Evolutionary conservation across 2,888 invertebrate species (phyloP).

Genomic region (Heteromurus nitidus): DNA sequence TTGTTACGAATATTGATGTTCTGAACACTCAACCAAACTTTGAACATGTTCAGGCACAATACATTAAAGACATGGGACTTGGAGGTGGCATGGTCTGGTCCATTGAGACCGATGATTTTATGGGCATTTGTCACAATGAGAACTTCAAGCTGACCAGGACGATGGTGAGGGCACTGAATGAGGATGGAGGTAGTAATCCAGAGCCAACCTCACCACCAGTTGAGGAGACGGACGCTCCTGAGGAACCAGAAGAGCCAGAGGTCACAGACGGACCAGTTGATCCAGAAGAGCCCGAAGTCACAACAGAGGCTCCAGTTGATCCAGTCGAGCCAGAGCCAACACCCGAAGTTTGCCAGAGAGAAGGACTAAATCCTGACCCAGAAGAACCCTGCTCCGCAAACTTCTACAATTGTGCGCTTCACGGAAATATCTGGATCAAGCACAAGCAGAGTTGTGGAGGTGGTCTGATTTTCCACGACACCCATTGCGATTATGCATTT

Average conservation of each 20-base stretch:
- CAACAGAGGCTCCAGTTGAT: conserved; percentile 42
- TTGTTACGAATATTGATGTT: too few relatives aligned
- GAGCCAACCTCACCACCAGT: conserved; percentile 55
- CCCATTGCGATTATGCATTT: too few relatives aligned
- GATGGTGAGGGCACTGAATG: conserved; percentile 57
- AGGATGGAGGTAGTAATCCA: conserved; percentile 39
- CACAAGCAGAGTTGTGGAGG: too few relatives aligned
- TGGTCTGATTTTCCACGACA: too few relatives aligned
- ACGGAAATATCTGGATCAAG: too few relatives aligned
- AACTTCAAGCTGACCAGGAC: conserved; percentile 62
- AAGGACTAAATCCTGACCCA: conserved; percentile 67
- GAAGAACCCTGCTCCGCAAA: conserved; percentile 43
- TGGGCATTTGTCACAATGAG: conserved; percentile 64
- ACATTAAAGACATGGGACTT: conserved; percentile 60
- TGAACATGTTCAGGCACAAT: conserved; percentile 51
- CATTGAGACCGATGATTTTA: conserved; percentile 71
- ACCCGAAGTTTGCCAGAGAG: conserved; percentile 55
- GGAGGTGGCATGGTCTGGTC: conserved; percentile 71
- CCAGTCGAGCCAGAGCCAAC: too few relatives aligned
- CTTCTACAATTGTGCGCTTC: conserved; percentile 63
- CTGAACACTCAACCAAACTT: too few relatives aligned
- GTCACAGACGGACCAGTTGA: too few relatives aligned
- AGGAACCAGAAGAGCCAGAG: not conserved
- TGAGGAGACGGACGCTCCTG: conserved; percentile 13
- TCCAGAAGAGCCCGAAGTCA: too few relatives aligned